phyloP scores from a whole-genome alignment of 1,140 invertebrate genomes.

The Tetraneura akinire region DNA sequence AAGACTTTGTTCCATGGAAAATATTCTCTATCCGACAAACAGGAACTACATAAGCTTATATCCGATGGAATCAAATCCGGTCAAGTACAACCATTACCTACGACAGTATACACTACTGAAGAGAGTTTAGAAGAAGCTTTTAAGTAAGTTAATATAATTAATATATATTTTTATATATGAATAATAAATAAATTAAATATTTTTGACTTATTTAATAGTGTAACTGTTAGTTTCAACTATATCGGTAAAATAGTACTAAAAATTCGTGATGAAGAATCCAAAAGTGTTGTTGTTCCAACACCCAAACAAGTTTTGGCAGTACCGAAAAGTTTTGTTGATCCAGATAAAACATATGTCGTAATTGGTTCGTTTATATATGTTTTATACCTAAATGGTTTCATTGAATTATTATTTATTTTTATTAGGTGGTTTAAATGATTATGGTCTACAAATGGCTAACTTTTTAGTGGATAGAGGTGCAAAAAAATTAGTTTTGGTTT shows the following conservation, averaged over 20 bases:
- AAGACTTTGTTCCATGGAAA: constrained; percentile 35
- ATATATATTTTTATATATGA: not conserved
- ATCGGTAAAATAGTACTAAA: constrained; percentile 92
- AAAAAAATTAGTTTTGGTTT: constrained; percentile 80
- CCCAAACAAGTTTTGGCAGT: constrained; percentile 71
- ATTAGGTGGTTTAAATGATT: constrained; percentile 87
- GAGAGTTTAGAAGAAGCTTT: constrained; percentile 45
- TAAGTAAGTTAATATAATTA: not conserved
- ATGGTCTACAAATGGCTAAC: constrained; percentile 89
- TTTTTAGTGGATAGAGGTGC: constrained; percentile 88
- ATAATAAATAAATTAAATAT: not conserved
- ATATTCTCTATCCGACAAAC: constrained; percentile 17
- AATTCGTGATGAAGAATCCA: constrained; percentile 76
- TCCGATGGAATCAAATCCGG: constrained; percentile 41
- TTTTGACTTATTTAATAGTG: not conserved
- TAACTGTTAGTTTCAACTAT: constrained; percentile 58
- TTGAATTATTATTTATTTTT: constrained; percentile 49
- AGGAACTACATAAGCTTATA: constrained; percentile 26
- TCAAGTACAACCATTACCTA: constrained; percentile 31
- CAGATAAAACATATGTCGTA: constrained; percentile 83
- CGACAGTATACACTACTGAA: not conserved
- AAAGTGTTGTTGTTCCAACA: constrained; percentile 60
- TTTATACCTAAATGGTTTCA: not conserved
- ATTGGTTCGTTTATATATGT: constrained; percentile 59
- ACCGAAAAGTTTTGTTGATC: constrained; percentile 82